Base-by-base conservation (phyloP, 2,797 vertebrate genomes). In the Cephalopachus bancanus region DNA sequence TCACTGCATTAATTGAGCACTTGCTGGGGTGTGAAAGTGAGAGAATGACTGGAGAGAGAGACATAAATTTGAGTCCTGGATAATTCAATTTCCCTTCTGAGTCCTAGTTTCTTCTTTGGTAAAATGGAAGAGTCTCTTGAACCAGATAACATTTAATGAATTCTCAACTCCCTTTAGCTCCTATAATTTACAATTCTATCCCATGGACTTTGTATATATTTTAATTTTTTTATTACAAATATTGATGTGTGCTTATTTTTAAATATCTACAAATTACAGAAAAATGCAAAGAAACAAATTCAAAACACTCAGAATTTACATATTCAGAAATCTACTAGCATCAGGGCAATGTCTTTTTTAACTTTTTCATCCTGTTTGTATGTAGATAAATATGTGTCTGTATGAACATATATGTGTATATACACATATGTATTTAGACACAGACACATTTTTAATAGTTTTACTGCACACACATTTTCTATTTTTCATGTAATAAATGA, bases 31-130 rank as follows among this genome's bases (percentile, higher is more conserved):
- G 85, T 53, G 44, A 78, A 91, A n/a, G 8, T 57, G 30, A 7
- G 59, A 91, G 20, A 64, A 20, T 1, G 3, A 51, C 71, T 51
- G 44, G 24, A 79, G 9, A 94, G 51, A 64, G 20, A 62, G 30
- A 30, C 15, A 10, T 57, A 59, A 51, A 79, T 76, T 37, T 30
- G 83, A 88, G 51, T 83, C 14, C 24, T 33, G 28, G 57, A n/a
- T 55, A 83, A 88, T 24, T 91, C 67, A 7, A 1, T 59, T 59
- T 90, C 71, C 10, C 28, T 89, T 74, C 62, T 89, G 57, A 10
- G 67, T 76, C 80, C 95, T 93, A 51, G 28, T 92, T 91, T 96
- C 81, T 76, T 96, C 44, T 53, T 93, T 88, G 83, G 30, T 87
- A 72, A 65, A 92, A 88, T 95, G 72, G 78, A 78, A 79, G 28